phyloP scores from a whole-genome alignment of 1,140 invertebrate genomes.

The Drosophila sp. region DNA sequence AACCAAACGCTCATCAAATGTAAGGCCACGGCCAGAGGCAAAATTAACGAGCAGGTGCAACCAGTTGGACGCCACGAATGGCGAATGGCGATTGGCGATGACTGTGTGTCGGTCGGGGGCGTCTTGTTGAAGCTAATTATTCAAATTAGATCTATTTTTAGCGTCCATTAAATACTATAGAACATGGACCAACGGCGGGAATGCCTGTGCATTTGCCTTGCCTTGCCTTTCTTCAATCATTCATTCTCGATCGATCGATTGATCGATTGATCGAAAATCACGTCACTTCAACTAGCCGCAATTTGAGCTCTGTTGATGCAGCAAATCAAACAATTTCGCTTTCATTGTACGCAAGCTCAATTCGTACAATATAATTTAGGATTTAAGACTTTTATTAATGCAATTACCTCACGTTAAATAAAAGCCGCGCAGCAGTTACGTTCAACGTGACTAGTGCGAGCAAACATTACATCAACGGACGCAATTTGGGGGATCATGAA shows the following conservation, averaged over 20 bases:
- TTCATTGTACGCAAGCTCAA: slow-evolving; percentile 78
- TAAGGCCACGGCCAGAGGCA: slow-evolving; percentile 34
- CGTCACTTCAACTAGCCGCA: slow-evolving; percentile 29
- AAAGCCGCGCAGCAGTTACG: slow-evolving; percentile 76
- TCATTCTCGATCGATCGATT: background rate
- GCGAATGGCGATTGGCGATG: background rate
- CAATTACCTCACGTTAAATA: slow-evolving; percentile 78
- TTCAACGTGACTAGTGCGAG: slow-evolving; percentile 78
- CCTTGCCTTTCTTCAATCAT: too few species aligned
- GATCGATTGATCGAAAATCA: slow-evolving; percentile 51
- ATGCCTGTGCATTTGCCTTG: too few species aligned
- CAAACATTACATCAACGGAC: slow-evolving; percentile 74
- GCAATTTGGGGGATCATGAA: slow-evolving; percentile 39
- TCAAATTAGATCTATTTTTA: background rate
- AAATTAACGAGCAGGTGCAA: slow-evolving; percentile 57
- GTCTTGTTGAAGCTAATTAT: slow-evolving; percentile 42
- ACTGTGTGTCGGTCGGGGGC: too few species aligned
- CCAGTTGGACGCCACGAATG: slow-evolving; percentile 33
- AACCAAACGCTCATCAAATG: slow-evolving; percentile 51
- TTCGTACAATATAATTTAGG: slow-evolving; percentile 79
- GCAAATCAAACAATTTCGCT: slow-evolving; percentile 78
- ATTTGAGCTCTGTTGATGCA: slow-evolving; percentile 46
- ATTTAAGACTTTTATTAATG: slow-evolving; percentile 79
- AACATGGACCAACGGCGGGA: too few species aligned
- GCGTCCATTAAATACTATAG: too few species aligned